Conservation (phyloP, 2,888 invertebrate species). For the Vandiemenella viatica region DNA sequence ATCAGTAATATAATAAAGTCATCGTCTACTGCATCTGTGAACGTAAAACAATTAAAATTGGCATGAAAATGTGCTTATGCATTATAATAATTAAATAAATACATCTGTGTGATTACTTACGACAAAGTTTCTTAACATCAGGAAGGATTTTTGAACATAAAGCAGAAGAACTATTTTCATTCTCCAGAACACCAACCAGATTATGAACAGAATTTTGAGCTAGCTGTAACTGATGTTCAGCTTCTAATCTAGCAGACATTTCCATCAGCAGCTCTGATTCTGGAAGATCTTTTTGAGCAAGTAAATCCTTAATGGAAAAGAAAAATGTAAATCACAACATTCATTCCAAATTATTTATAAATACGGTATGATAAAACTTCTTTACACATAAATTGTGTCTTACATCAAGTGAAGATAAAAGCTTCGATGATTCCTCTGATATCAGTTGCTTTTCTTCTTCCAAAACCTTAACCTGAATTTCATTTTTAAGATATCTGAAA, state of each 20-base stretch:
- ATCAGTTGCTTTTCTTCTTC: constrained; percentile 16
- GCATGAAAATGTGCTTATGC: too few species aligned
- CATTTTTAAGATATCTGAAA: constrained; percentile 16
- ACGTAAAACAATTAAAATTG: too few species aligned
- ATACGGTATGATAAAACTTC: too few species aligned
- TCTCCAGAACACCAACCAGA: constrained; percentile 14
- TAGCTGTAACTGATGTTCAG: constrained; percentile 11
- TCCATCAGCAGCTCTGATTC: constrained; percentile 15
- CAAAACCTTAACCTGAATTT: constrained; percentile 14
- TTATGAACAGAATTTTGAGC: constrained; percentile 15
- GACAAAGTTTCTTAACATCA: constrained; percentile 15
- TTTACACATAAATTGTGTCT: constrained; percentile 4
- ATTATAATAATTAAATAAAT: too few species aligned
- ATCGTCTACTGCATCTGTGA: too few species aligned
- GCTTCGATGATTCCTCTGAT: constrained; percentile 14
- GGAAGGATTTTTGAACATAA: constrained; percentile 13
- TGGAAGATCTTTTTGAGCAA: constrained; percentile 13
- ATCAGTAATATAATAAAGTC: too few species aligned
- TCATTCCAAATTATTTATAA: background rate
- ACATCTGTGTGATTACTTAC: too few species aligned
- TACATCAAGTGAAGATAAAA: constrained; percentile 15
- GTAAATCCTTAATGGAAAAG: constrained; percentile 11
- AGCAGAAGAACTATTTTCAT: constrained; percentile 7
- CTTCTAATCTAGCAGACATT: constrained; percentile 15
- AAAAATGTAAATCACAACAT: background rate